Evolutionary conservation across 2,797 vertebrate species (phyloP), one percentile per base, ranked within the genome.

Genomic region (Pyrrhura leucotis): DNA sequence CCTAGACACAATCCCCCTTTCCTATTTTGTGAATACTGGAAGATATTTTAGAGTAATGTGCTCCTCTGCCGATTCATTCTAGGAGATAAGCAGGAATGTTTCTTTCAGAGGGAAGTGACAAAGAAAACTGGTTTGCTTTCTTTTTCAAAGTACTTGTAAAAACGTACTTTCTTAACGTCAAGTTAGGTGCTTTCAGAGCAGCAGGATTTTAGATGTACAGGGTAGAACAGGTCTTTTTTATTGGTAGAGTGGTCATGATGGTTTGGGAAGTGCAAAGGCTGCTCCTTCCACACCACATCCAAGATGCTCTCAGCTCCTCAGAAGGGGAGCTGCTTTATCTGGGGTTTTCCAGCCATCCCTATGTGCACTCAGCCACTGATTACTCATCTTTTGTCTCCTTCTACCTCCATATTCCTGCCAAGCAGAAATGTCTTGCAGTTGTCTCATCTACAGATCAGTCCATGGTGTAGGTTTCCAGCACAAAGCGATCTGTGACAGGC

Each of bases 401-500:
- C 51, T 61, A 39, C 58, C 45, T 88, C 76, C 85, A 48, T 72
- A 90, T 65, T 86, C 78, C 85, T 93, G 59, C 78, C 88, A 92
- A 93, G 71, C 12, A 29, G 85, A 65, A 85, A 84, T 37, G 79
- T 66, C 93, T 97, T 89, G 89, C 28, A 21, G 94, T 97, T 86
- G 91, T 95, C 86, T 86, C 76, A 88, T 80, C 72, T 59, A 47
- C 26, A 4, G 72, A 95, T 97, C 95, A 81, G 88, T 94, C 95
- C 37, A 11, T 73, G 89, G 80, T 42, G 69, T 79, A 90, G 71
- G 59, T 96, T 97, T 90, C 88, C 82, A 88, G 84, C 72, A 88
- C 84, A 86, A 96, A 95, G 93, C 40, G 37, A 83, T 92, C 90
- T 82, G 58, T 95, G 89, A 91, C 94, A 97, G 71, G 67, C 65